These are phyloP conservation scores for Heteromormyrus szaboi DNA, from an alignment of 2,797 vertebrate genomes.

Conservation along the genomic window DNA sequence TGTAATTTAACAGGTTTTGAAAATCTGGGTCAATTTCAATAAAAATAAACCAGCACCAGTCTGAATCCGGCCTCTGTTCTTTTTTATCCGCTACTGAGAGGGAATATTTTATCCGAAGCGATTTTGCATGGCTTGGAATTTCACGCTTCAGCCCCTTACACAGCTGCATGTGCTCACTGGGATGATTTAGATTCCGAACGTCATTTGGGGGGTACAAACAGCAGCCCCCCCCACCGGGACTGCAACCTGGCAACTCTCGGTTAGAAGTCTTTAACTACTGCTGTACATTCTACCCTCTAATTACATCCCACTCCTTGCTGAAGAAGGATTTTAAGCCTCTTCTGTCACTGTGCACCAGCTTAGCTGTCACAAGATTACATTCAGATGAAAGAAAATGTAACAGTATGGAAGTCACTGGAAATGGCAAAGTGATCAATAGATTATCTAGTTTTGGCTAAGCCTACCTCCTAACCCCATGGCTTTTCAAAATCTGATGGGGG, in stretches of 20 bases:
- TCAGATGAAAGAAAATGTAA: neutral
- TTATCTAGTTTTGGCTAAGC: neutral
- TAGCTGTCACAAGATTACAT: neutral
- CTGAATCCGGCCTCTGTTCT: neutral
- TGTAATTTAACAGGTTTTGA: constrained; percentile 7
- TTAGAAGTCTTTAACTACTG: neutral
- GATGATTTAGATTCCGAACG: neutral
- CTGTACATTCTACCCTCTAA: neutral
- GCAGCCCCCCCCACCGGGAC: neutral
- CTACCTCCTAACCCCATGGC: neutral
- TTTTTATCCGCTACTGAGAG: neutral
- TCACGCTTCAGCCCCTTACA: neutral
- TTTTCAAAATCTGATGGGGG: neutral
- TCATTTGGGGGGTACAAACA: neutral
- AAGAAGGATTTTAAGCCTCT: neutral
- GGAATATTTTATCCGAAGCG: neutral
- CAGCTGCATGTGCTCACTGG: neutral
- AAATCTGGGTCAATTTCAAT: constrained; percentile 9
- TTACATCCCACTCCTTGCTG: neutral
- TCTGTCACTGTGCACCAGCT: neutral
- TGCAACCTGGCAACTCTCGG: neutral
- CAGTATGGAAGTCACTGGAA: neutral
- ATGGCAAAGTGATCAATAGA: neutral
- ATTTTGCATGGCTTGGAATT: constrained; percentile 6
- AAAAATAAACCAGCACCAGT: neutral